Evolutionary conservation across 2,888 invertebrate genomes (phyloP), one percentile per base, ranked within the genome.

Genomic region (Blera fallax): DNA sequence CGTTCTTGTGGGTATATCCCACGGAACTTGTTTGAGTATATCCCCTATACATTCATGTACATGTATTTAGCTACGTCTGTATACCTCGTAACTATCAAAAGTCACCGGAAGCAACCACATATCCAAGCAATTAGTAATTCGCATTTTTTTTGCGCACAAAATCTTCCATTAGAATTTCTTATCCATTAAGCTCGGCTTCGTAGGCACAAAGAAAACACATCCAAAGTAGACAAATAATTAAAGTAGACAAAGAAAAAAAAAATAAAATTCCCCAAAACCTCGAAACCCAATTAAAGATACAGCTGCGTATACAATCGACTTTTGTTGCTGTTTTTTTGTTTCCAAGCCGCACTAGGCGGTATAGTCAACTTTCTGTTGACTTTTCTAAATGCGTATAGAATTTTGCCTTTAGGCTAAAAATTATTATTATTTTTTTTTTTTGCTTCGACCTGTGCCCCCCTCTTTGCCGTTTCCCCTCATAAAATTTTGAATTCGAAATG

Each of bases 301-400:
- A 65, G 62, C 67, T 69, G 72, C 52, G 43, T 34, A 73, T 77
- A 82, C 14, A 83, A 77, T 73, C 77, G 60, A 21, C 10, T 73
- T 54, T 37, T 60, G 7, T 27, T 56, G 40, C 56, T 16, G 18
- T 29, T 72, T 29, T 48, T 48, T 32, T 21, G n/a, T n/a, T 54
- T 37, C 60, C 58, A 52, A 69, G 32, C 52, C 37, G 18, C 45
- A 29, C 21, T 8, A 50, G 27, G 14, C 24, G 18, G 4, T 58
- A n/a, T 37, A 64, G 52, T 43, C 64, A 64, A 65, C 50, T 70
- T 76, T 69, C 45, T 74, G 81, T 82, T 82, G 76, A 82, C 76
- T 82, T 62, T 76, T 82, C 76, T 80, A 50, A 64, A 65, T 69
- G 80, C 80, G 80, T 62, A 40, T 40, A 80, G 65, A 58, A 73